These are phyloP conservation scores for Gephyroberyx darwinii DNA, from an alignment of 2,797 vertebrate species.

Conservation along the genomic window DNA sequence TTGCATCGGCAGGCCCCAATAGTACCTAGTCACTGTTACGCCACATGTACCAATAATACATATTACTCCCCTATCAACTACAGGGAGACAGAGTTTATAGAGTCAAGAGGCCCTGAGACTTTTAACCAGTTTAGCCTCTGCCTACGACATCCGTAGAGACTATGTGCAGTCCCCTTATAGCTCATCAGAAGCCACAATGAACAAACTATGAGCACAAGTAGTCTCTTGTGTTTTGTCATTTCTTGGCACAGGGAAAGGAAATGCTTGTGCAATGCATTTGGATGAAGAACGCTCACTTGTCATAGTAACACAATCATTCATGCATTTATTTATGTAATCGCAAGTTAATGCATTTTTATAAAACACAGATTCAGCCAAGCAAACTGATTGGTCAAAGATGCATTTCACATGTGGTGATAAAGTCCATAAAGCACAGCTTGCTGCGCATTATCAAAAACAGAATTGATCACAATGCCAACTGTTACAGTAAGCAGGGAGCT, in stretches of 20 bases:
- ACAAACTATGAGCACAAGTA: not conserved
- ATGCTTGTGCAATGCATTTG: slow-evolving; percentile 8
- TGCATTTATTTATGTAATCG: too few relatives aligned
- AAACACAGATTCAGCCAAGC: too few relatives aligned
- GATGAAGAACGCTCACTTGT: not conserved
- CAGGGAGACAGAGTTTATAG: slow-evolving; percentile 3
- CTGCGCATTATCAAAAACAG: not conserved
- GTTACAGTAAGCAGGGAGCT: not conserved
- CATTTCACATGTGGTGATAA: not conserved
- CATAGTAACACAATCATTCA: slow-evolving; percentile 1
- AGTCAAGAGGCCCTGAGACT: slow-evolving; percentile 37
- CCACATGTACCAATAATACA: too few relatives aligned
- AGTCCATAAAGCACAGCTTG: not conserved
- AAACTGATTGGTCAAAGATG: not conserved
- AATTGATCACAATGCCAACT: not conserved
- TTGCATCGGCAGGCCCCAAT: slow-evolving; percentile 22
- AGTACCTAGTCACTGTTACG: too few relatives aligned
- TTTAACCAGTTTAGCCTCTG: slow-evolving; percentile 19
- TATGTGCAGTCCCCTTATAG: not conserved
- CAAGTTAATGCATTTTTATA: too few relatives aligned
- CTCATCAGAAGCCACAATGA: not conserved
- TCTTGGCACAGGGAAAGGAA: slow-evolving; percentile 1
- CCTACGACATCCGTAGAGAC: slow-evolving; percentile 12
- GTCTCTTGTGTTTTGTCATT: not conserved
- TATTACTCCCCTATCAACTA: too few relatives aligned